Conservation (phyloP, 2,888 invertebrate genomes). For the Strigamia maritima region DNA sequence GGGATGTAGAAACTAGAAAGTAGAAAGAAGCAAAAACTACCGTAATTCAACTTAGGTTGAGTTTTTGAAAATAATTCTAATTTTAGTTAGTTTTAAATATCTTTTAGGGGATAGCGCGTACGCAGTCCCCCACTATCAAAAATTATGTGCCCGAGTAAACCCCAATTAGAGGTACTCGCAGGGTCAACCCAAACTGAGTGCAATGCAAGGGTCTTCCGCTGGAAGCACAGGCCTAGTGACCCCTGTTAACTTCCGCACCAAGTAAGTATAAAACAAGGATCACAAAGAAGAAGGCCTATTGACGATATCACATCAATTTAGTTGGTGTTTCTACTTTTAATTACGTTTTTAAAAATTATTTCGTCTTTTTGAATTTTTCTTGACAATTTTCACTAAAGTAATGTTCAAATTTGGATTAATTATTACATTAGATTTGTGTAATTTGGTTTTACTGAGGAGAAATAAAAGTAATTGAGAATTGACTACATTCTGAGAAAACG, state of each 20-base stretch:
- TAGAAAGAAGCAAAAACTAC: no score
- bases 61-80: not conserved
- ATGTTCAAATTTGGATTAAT: not conserved
- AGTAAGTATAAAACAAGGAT: constrained; percentile 16
- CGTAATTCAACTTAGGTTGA: not conserved
- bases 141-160: constrained; percentile 25
- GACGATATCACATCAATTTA: not conserved
- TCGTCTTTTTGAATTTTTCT: not conserved
- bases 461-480: not conserved
- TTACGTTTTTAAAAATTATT: not conserved
- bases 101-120: constrained; percentile 25
- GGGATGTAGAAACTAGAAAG: not conserved
- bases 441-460: not conserved
- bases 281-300: not conserved
- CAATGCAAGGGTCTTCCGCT: constrained; percentile 16
- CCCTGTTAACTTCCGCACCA: constrained; percentile 20
- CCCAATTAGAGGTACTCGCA: constrained; percentile 27
- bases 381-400: no score
- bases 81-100: not conserved
- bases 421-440: not conserved
- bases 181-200: constrained; percentile 11
- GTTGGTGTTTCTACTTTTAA: not conserved
- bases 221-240: not conserved
- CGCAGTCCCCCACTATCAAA: constrained; percentile 27
- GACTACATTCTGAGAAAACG: no score